phyloP scores from a whole-genome alignment of 2,113 vertebrate genomes.

The Cheilinus undulatus region DNA sequence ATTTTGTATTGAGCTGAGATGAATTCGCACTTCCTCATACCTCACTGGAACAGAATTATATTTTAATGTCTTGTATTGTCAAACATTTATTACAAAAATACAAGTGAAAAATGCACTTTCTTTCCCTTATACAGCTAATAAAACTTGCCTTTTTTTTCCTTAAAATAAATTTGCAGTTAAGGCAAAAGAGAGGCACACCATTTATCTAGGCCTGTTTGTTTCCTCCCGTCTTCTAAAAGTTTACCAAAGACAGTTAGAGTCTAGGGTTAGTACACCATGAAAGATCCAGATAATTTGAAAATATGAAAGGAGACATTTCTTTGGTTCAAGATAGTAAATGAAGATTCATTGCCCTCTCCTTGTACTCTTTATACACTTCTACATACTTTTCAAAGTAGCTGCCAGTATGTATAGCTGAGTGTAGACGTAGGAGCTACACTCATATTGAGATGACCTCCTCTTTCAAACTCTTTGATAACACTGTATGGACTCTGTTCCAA shows the following conservation, averaged over 20 bases:
- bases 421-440: not conserved
- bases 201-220: constrained; percentile 4
- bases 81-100: constrained; percentile 24
- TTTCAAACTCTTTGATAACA: not conserved
- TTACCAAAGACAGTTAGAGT: not conserved
- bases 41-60: constrained; percentile 26
- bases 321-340: not conserved
- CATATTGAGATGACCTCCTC: not conserved
- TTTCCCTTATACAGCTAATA: not conserved
- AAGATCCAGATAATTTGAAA: constrained; percentile 10
- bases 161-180: constrained; percentile 17
- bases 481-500: not conserved
- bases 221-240: not conserved
- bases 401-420: not conserved
- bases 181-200: constrained; percentile 5
- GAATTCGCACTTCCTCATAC: constrained; percentile 11
- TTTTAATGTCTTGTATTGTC: constrained; percentile 2
- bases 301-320: not conserved
- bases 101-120: constrained; percentile 29
- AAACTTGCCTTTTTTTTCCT: constrained; percentile 5
- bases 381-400: not conserved
- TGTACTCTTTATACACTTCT: not conserved
- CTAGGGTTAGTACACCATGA: not conserved
- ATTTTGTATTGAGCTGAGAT: not conserved
- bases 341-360: not conserved